Evolutionary conservation across 2,797 vertebrate genomes (phyloP).

Genomic region (Urocyon cinereoargenteus): DNA sequence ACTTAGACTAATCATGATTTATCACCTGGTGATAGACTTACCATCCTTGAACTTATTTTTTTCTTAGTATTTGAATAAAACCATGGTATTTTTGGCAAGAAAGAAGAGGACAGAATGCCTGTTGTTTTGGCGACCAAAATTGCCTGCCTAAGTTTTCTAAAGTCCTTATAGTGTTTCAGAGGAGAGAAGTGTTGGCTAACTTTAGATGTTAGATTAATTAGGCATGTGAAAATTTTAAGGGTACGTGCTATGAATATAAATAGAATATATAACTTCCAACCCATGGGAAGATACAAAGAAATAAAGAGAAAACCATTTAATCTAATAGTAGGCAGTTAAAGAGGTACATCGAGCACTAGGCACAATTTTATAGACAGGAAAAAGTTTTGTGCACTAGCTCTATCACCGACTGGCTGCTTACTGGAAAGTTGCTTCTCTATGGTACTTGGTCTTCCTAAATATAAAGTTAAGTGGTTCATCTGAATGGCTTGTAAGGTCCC

Average conservation of each 20-base stretch:
- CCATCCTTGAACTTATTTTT: not conserved
- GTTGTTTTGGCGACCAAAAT: not conserved
- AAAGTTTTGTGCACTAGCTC: not conserved
- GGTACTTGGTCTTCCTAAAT: not conserved
- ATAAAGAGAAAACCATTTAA: not conserved
- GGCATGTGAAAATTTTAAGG: not conserved
- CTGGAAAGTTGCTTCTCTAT: not conserved
- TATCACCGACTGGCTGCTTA: not conserved
- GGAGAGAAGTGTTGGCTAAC: not conserved
- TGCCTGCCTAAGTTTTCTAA: not conserved
- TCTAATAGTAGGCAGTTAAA: not conserved
- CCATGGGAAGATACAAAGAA: not conserved
- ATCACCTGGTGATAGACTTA: not conserved
- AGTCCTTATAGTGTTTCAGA: not conserved
- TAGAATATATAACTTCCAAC: not conserved
- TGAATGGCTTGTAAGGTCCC: not conserved
- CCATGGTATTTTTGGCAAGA: not conserved
- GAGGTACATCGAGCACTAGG: not conserved
- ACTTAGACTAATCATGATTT: not conserved
- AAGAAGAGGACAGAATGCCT: not conserved
- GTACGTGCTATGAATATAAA: not conserved
- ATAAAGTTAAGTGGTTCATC: not conserved
- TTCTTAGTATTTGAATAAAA: slow-evolving; percentile 5
- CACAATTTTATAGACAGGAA: not conserved
- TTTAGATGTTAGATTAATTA: not conserved